Evolutionary conservation across 2,113 vertebrate genomes (phyloP), one percentile per base, ranked within the genome.

Genomic region (Conger conger): DNA sequence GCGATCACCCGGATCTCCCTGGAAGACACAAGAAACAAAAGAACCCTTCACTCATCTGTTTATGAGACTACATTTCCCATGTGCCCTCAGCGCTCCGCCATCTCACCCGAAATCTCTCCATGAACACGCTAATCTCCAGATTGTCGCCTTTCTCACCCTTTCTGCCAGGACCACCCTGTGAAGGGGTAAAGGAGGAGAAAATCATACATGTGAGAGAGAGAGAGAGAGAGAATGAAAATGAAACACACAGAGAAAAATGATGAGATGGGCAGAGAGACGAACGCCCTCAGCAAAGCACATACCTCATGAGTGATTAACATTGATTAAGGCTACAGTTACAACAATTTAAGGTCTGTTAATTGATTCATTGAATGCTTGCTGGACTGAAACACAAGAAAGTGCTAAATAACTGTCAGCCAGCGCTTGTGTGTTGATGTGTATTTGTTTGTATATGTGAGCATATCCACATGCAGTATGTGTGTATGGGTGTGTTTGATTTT

Each of bases 71-170:
- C 68, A 73, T 73, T 73, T 30, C 68, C 68, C n/a, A 33, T 33
- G n/a, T 30, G 27, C 68, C 68, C 27, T 36, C 4, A 11, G 40
- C n/a, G 30, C 36, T 77, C 16, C 50, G 16, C 35, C 37, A 87
- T 57, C 93, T 94, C 84, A 96, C 95, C 92, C 91, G 91, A 88
- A 94, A 95, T 82, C 92, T 92, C 85, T 86, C 76, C 92, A 95
- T 93, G 82, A 86, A 94, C 37, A 94, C 90, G 7, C 92, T 92
- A 4, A 98, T 23, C 0, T 96, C 94, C 33, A 97, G 95, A 1
- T 93, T 90, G 80, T 99, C 98, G 0, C 98, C 98, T 81, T 97
- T 99, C 90, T 96, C 94, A 11, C 98, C 98, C 89, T 99, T 99
- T 20, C 90, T 91, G 77, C 98, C 98, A 30, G 87, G 90, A 50